A percentile compares a stretch with the other conserved stretches of the same genome.
phyloP scores from a whole-genome alignment of 2,113 vertebrate species.

The Dipodomys spectabilis region DNA sequence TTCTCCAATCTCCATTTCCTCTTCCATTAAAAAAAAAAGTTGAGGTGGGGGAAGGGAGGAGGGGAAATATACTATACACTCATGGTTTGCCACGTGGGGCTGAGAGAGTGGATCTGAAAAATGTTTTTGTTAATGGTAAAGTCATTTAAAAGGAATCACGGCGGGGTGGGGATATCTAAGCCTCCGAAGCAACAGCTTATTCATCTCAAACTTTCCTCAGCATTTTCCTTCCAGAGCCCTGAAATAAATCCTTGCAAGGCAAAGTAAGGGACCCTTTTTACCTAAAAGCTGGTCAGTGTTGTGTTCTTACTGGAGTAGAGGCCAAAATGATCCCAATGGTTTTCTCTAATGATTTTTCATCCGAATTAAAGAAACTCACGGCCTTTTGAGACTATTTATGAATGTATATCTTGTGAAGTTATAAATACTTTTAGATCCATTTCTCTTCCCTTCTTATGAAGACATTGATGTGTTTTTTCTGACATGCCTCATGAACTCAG shows the following conservation, averaged over 20 bases:
- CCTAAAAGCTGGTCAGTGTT: constrained; percentile 67
- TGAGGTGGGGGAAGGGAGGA: not conserved
- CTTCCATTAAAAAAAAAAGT: constrained; percentile 52
- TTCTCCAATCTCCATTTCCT: constrained; percentile 49
- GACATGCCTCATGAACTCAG: constrained; percentile 91
- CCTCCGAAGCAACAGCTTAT: constrained; percentile 42
- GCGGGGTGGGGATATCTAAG: not conserved
- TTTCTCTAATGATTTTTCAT: constrained; percentile 67
- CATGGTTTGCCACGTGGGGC: not conserved
- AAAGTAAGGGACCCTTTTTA: constrained; percentile 54
- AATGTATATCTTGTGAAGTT: constrained; percentile 84
- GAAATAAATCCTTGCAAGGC: constrained; percentile 75
- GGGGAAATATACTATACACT: not conserved
- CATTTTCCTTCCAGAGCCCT: constrained; percentile 50
- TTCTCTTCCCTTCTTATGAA: constrained; percentile 84
- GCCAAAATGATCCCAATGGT: constrained; percentile 61
- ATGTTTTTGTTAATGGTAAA: constrained; percentile 61
- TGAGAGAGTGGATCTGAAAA: constrained; percentile 52
- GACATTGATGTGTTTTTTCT: constrained; percentile 90
- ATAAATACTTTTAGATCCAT: constrained; percentile 86
- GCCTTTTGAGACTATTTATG: constrained; percentile 75
- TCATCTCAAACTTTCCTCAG: constrained; percentile 50
- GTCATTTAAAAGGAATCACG: not conserved
- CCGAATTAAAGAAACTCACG: constrained; percentile 64
- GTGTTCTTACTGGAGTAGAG: constrained; percentile 51